Base-by-base conservation (phyloP, 2,888 invertebrate genomes). In the Timema podura region DNA sequence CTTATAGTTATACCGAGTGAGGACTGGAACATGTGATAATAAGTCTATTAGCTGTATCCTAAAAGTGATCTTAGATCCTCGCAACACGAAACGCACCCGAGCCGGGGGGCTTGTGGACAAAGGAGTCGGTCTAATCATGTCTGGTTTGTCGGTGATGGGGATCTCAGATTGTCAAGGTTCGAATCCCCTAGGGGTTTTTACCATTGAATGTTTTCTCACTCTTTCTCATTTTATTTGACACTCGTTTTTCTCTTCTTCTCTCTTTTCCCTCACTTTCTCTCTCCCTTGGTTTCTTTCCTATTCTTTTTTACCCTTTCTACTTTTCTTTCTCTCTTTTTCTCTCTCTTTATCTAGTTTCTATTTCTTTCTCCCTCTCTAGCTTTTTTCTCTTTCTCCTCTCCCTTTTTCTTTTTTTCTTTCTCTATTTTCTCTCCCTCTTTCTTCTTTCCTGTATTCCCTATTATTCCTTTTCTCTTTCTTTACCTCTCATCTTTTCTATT, bases 401-500 rank as follows among this genome's bases (percentile, higher is more conserved):
- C 64, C 16, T 15, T 44, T 15, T 1, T 13, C 15, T n/a, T n/a
- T 15, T 44, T 45, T n/a, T 9, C 10, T 44, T 64, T n/a, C 44
- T 44, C 44, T 44, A 30, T 44, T 44, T 13, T 46, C 45, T 64
- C 64, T n/a, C 44, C 7, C 44, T n/a, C 44, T 44, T 5, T 44
- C 5, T 64, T 45, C 16, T 13, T 44, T 13, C 1, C 44, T 44
- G 30, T 64, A n/a, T 64, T n/a, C 5, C 57, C 57, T 16, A 30
- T 51, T 45, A 16, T 44, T 61, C n/a, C 57, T 44, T 46, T 48
- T 49, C 66, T 49, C 48, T 49, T 44, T 48, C 48, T 15, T 48
- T 66, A 47, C 5, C 66, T 48, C 66, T 48, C 48, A 9, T 48
- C 30, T 48, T 5, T 48, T 66, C 66, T 66, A 47, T 48, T 15